Evolutionary conservation across 2,888 invertebrate species (phyloP).

Genomic region (Globia sparganii): DNA sequence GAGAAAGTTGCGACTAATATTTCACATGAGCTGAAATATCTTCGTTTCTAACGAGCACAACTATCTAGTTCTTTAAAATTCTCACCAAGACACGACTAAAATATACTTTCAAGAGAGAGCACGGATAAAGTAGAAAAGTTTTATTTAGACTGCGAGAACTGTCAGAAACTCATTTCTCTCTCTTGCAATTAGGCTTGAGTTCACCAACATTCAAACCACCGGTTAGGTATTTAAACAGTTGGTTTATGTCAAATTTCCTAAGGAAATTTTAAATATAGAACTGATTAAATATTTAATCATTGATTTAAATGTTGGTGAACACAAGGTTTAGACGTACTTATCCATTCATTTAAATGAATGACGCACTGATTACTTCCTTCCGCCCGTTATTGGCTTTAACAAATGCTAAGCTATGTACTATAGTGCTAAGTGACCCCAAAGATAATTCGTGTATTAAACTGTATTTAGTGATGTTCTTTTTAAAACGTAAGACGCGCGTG

Average conservation of each 20-base stretch:
- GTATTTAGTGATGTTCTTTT: background rate
- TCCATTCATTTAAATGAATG: slow-evolving; percentile 19
- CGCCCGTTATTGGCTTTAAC: slow-evolving; percentile 28
- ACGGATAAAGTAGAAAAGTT: background rate
- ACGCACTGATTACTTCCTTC: slow-evolving; percentile 32
- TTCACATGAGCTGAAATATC: background rate
- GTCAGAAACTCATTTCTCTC: slow-evolving; percentile 10
- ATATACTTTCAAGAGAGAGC: background rate
- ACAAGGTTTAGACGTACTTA: background rate
- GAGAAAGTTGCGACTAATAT: background rate
- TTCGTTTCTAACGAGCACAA: slow-evolving; percentile 4
- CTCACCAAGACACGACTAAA: background rate
- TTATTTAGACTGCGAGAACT: background rate
- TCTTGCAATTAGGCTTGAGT: no score
- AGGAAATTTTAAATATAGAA: no score
- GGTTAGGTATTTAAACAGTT: no score
- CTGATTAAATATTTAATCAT: no score
- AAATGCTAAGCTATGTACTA: background rate
- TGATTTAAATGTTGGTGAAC: no score
- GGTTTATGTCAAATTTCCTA: no score
- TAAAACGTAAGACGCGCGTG: background rate
- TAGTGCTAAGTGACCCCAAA: background rate
- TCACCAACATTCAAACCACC: no score
- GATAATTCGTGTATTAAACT: background rate
- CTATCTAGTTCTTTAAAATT: background rate